Evolutionary conservation across 2,113 vertebrate genomes (phyloP).

Genomic region (Procavia capensis): DNA sequence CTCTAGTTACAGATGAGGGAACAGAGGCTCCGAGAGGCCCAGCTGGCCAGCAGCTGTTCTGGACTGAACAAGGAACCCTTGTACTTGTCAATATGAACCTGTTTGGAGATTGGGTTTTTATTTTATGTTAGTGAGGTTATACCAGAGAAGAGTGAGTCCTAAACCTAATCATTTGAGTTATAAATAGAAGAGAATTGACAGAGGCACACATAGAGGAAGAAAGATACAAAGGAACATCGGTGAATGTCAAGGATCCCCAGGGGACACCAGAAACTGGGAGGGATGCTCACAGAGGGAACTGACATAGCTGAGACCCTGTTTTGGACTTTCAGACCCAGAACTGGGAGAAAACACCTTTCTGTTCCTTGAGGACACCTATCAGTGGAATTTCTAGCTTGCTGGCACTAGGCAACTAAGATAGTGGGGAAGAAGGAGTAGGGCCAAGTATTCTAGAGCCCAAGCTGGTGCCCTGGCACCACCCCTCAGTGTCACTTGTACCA

Average conservation of each 20-base stretch:
- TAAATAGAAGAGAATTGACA: neutral
- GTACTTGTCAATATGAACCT: neutral
- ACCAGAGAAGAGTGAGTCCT: neutral
- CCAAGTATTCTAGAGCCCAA: neutral
- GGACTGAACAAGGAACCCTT: neutral
- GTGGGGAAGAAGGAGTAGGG: too few relatives aligned
- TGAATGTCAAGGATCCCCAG: neutral
- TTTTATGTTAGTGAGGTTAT: neutral
- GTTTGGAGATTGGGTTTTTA: neutral
- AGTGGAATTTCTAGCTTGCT: neutral
- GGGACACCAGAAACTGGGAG: neutral
- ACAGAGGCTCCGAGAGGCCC: neutral
- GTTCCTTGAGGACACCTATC: neutral
- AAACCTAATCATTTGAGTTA: neutral
- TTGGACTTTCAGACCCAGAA: neutral
- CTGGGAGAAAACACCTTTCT: neutral
- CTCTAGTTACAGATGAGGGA: neutral
- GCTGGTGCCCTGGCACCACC: neutral
- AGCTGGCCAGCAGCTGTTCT: neutral
- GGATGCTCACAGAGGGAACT: neutral
- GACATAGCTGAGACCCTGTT: neutral
- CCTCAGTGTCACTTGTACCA: too few relatives aligned
- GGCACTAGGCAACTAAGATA: neutral
- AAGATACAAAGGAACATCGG: too few relatives aligned
- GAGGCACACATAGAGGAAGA: neutral